Base-by-base conservation (phyloP, 1,140 invertebrate species). In the Sycobia sp. region DNA sequence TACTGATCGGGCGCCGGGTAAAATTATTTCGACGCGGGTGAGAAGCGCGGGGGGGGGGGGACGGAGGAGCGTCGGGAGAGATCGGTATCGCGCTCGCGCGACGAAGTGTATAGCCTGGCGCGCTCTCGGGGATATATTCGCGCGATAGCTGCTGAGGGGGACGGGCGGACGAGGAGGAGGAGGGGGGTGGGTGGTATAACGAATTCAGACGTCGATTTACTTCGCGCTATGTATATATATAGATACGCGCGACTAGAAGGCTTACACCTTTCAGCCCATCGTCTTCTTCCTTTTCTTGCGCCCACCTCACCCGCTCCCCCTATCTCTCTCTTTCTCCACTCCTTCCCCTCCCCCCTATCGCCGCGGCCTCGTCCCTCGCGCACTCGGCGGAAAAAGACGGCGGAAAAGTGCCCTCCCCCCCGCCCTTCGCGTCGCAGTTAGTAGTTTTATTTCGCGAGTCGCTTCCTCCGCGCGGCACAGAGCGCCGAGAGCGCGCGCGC, bases 171-270 rank as follows among this genome's bases (percentile, higher is more conserved):
- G 27, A 36, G 4, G 13, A n/a, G 29, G 29, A n/a, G 11, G 49
- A 36, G 1, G 16, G 16, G 27, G 49, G 27, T n/a, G 16, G 13
- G 41, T 16, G 25, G 36, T 60, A 43, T 60, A 60, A 51, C 46
- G 57, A 51, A 60, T 60, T 51, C 57, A 51, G 44, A 23, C 32
- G 57, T 60, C 57, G 36, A 60, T 60, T 60, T 60, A 60, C 56
- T 32, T 57, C 29, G 27, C 41, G n/a, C n/a, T n/a, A n/a, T n/a
- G n/a, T n/a, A n/a, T n/a, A n/a, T n/a, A n/a, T n/a, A n/a, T n/a
- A n/a, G n/a, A n/a, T n/a, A n/a, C n/a, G n/a, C n/a, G n/a, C n/a
- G n/a, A 34, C 18, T 2, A 51, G 4, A 47, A 38, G 56, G 56
- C 49, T 38, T 50, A 50, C 46, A 25, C 46, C 36, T 50, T 59